Evolutionary conservation across 2,113 vertebrate genomes (phyloP).

Genomic region (Oxyura jamaicensis): DNA sequence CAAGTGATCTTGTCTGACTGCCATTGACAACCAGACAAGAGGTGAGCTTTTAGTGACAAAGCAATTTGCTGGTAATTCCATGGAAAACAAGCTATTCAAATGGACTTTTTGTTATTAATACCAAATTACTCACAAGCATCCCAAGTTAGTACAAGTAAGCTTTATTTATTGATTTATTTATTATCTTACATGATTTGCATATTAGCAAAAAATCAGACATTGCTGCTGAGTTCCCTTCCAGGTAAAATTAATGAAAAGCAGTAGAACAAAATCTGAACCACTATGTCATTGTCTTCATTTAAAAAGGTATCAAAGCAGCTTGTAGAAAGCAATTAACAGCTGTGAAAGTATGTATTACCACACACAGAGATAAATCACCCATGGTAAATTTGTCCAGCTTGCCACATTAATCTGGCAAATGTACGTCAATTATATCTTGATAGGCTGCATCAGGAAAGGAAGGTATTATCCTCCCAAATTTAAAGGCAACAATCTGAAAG

Average conservation of each 20-base stretch:
- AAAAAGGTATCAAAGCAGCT: not conserved
- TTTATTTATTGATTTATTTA: not conserved
- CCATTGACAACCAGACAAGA: not conserved
- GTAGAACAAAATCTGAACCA: not conserved
- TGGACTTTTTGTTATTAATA: not conserved
- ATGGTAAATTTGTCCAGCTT: not conserved
- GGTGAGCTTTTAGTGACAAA: not conserved
- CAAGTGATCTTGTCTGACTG: not conserved
- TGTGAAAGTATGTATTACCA: not conserved
- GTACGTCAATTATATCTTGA: not conserved
- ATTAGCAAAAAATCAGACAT: not conserved
- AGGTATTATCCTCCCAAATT: not conserved
- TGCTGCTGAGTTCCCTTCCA: not conserved
- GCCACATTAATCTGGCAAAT: not conserved
- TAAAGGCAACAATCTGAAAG: not conserved
- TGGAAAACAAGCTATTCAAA: not conserved
- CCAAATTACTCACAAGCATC: not conserved
- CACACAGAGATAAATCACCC: not conserved
- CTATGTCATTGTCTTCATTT: not conserved
- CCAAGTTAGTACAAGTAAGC: not conserved
- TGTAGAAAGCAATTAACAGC: not conserved
- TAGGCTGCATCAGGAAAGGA: not conserved
- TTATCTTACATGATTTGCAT: not conserved
- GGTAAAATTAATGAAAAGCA: not conserved
- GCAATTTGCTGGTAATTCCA: not conserved